Conservation (phyloP, 23 tunicate species). For the Oikopleura albicans region DNA sequence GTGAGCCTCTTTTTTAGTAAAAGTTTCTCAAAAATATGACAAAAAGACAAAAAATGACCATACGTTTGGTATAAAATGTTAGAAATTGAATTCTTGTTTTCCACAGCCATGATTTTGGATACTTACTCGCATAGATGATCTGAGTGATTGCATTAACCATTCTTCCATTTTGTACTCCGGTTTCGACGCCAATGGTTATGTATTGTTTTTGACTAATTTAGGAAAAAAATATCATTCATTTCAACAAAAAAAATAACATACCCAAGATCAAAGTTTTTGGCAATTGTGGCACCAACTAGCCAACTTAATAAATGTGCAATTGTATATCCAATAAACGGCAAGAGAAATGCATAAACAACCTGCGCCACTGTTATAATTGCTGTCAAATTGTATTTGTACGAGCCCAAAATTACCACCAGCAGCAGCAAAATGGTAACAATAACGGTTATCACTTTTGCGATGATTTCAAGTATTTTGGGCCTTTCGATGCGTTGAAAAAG, state of each 20-base stretch:
- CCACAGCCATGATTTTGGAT: no score
- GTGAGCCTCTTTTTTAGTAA: no score
- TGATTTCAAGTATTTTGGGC: not conserved
- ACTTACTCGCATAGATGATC: not conserved
- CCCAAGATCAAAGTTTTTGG: not conserved
- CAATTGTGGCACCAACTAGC: not conserved
- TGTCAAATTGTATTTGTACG: not conserved
- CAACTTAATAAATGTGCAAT: not conserved
- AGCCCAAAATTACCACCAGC: not conserved
- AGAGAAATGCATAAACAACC: not conserved
- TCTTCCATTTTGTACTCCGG: slow-evolving; percentile 11
- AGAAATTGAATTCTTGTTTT: no score
- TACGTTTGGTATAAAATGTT: no score
- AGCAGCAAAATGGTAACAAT: not conserved
- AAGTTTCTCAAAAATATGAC: no score
- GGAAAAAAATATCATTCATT: no score
- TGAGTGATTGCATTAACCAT: slow-evolving; percentile 10
- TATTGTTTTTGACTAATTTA: not conserved
- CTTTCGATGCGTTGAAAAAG: not conserved
- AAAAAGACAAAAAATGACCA: no score
- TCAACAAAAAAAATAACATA: no score
- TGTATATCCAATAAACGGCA: not conserved
- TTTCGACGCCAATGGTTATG: slow-evolving; percentile 1
- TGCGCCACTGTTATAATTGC: not conserved
- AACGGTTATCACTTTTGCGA: not conserved